A percentile compares a stretch with the other conserved stretches of the same genome.
phyloP scores from a whole-genome alignment of 2,888 invertebrate species.

The Crepidodera aurea region DNA sequence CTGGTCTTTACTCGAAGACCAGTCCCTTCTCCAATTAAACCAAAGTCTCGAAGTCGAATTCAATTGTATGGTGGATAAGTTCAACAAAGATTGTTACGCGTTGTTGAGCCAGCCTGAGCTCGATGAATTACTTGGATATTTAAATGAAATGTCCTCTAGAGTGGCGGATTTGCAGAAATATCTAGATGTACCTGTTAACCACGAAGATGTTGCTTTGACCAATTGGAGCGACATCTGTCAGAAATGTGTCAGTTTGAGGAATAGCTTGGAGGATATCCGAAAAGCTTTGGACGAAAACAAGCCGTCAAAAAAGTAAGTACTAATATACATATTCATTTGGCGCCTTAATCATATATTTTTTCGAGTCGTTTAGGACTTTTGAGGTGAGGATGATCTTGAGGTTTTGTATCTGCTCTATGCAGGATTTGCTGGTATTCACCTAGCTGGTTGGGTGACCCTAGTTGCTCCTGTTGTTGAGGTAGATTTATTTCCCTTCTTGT shows the following conservation, averaged over 20 bases:
- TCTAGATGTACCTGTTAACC: constrained; percentile 44
- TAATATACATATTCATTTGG: too few species aligned
- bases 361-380: too few species aligned
- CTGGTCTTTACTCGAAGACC: constrained; percentile 63
- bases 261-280: constrained; percentile 64
- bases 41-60: constrained; percentile 72
- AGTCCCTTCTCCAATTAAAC: constrained; percentile 57
- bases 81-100: constrained; percentile 70
- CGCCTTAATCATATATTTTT: too few species aligned
- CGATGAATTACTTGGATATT: constrained; percentile 47
- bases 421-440: too few species aligned
- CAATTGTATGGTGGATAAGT: constrained; percentile 67
- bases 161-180: constrained; percentile 48
- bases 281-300: constrained; percentile 41
- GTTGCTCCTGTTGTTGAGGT: too few species aligned
- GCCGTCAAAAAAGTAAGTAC: constrained; percentile 54
- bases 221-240: constrained; percentile 66
- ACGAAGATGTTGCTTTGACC: constrained; percentile 48
- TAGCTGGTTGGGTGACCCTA: too few species aligned
- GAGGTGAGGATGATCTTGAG: too few species aligned
- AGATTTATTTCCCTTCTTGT: too few species aligned
- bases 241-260: constrained; percentile 67
- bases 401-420: too few species aligned
- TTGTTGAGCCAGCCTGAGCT: constrained; percentile 54
- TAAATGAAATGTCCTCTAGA: constrained; percentile 49